phyloP scores from a whole-genome alignment of 2,113 vertebrate genomes.

The Fregetta grallaria region DNA sequence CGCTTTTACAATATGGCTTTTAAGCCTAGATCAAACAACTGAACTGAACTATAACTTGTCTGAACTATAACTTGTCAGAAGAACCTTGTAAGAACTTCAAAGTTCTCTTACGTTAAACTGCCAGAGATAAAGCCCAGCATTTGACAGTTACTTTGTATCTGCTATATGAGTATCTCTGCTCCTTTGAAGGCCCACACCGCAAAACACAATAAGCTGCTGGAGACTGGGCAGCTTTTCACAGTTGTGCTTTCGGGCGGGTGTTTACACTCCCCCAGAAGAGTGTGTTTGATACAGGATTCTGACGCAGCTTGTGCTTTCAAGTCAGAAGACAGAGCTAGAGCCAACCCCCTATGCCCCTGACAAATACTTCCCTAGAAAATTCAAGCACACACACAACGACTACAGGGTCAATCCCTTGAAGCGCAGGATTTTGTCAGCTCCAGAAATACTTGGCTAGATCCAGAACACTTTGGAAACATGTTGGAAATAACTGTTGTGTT shows the following conservation, averaged over 20 bases:
- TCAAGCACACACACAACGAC: neutral
- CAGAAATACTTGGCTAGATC: neutral
- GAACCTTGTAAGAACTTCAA: neutral
- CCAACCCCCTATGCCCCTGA: neutral
- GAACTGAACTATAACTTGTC: neutral
- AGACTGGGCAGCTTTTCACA: neutral
- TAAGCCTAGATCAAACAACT: neutral
- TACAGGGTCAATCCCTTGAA: neutral
- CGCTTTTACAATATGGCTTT: neutral
- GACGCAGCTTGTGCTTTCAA: neutral
- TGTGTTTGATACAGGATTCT: neutral
- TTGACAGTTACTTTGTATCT: neutral
- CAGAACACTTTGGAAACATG: neutral
- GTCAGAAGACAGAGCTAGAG: neutral
- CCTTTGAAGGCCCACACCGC: neutral
- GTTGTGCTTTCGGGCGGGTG: neutral
- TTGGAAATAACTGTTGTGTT: neutral
- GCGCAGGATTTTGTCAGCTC: neutral
- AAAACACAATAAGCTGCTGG: neutral
- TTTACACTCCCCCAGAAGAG: neutral
- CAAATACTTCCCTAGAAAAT: neutral
- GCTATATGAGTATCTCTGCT: rapidly evolving
- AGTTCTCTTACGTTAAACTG: neutral
- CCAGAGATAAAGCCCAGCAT: neutral
- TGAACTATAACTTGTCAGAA: neutral